Base-by-base conservation (phyloP, 1,140 invertebrate genomes). In the Meteorus sp. region DNA sequence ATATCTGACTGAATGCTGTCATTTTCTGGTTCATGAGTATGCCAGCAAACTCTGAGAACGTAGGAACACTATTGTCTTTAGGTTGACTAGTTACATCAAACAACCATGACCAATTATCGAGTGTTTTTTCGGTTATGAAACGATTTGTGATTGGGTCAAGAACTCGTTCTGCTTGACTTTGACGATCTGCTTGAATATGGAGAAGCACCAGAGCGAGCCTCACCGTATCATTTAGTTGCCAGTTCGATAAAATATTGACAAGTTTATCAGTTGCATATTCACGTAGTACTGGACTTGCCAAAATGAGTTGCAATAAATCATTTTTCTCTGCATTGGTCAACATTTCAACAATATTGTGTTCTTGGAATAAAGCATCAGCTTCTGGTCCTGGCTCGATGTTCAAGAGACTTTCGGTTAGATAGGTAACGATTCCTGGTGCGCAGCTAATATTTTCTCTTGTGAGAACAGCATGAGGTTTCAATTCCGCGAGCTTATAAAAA, bases 241-340 rank as follows among this genome's bases (percentile, higher is more conserved):
- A 63, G 1, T 60, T 64, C 0, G 53, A 65, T 17, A 84, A 61
- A 27, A 85, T 69, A 48, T 79, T 74, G 4, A 85, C 83, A 22
- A 84, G 63, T 59, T 83, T 83, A 47, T 85, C 83, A 0, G 84
- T 85, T 0, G 80, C 80, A 56, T 85, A 85, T 57, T 86, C 84
- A 9, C 84, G 67, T 2, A 86, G 50, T 20, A 85, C 74, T 2
- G 73, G 67, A 44, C 83, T 85, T 44, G 79, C 78, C 2, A 86
- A 69, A 13, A 86, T 79, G 31, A 86, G 65, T 62, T 76, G 76
- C 7, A 84, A 71, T n/a, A 85, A 53, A 59, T 83, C 78, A 29
- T 75, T 67, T 33, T 71, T 78, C 20, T 77, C 75, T 17, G 81
- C 73, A 44, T 68, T 65, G 15, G 80, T 74, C 23, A 85, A 76